Conservation (phyloP, 2,888 invertebrate species). For the Liodrosophila aerea region DNA sequence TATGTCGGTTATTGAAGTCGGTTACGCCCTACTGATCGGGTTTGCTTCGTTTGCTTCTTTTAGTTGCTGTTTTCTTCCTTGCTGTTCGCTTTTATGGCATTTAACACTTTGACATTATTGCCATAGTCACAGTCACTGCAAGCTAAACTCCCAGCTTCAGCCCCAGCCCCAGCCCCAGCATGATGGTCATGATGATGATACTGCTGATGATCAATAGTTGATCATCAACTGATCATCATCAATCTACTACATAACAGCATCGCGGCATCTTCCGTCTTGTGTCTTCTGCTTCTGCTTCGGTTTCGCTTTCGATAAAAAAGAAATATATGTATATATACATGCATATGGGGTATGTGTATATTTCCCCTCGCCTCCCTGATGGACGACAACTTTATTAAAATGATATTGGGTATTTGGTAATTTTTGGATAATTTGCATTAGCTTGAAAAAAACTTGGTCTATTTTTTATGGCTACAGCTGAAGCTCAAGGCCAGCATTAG, state of each 20-base stretch:
- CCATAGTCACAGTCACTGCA: conserved; percentile 39
- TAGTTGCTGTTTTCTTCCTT: conserved; percentile 37
- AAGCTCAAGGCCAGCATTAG: conserved; percentile 63
- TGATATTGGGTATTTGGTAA: conserved; percentile 24
- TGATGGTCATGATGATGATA: conserved; percentile 3
- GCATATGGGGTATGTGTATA: too few species aligned
- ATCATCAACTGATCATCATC: conserved; percentile 17
- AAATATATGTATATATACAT: too few species aligned
- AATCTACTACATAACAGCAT: conserved; percentile 11
- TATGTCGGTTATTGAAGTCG: too few species aligned
- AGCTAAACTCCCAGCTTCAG: too few species aligned
- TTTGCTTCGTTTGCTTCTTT: conserved; percentile 1
- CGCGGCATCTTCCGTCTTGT: conserved; percentile 11
- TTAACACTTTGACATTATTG: conserved; percentile 75
- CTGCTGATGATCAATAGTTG: conserved; percentile 3
- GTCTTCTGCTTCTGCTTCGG: conserved; percentile 14
- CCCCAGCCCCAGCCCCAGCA: too few species aligned
- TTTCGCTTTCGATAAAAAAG: conserved; percentile 5
- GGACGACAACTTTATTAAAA: conserved; percentile 46
- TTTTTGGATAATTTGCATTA: conserved; percentile 43
- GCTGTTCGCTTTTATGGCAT: conserved; percentile 38
- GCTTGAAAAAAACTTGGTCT: conserved; percentile 34
- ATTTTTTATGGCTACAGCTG: conserved; percentile 52
- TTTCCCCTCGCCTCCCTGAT: background rate
- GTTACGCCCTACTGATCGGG: too few species aligned